Conservation (phyloP, 2,113 vertebrate genomes). For the Trinectes maculatus region DNA sequence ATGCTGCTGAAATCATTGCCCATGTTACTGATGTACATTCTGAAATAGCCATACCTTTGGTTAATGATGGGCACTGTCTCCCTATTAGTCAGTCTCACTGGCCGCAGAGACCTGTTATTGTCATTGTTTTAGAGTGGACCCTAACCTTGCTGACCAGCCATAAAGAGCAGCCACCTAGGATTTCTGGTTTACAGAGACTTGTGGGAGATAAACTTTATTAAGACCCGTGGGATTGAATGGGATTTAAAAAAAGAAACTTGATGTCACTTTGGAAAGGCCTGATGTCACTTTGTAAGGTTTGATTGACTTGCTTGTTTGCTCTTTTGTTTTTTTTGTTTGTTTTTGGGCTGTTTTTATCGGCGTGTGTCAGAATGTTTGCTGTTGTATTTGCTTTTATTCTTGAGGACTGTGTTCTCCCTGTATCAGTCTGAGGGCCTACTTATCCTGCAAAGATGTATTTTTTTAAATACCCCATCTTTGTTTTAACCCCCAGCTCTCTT, state of each 20-base stretch:
- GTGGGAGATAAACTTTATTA: constrained; percentile 56
- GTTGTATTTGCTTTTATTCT: constrained; percentile 71
- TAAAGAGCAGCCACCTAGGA: constrained; percentile 57
- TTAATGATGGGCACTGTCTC: constrained; percentile 36
- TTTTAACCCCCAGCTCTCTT: constrained; percentile 40
- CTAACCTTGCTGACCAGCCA: constrained; percentile 72
- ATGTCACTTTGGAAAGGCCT: constrained; percentile 83
- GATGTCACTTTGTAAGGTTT: constrained; percentile 83
- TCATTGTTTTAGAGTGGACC: constrained; percentile 64
- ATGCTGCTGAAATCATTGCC: constrained; percentile 78
- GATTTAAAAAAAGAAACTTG: constrained; percentile 70
- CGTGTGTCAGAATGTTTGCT: constrained; percentile 73
- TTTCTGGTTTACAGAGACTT: constrained; percentile 67
- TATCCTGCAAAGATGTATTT: constrained; percentile 48
- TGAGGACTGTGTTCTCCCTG: constrained; percentile 69
- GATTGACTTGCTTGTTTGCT: constrained; percentile 73
- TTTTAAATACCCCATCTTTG: constrained; percentile 51
- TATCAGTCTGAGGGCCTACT: constrained; percentile 61
- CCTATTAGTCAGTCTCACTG: background rate
- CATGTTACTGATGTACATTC: constrained; percentile 60
- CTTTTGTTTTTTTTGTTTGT: constrained; percentile 36
- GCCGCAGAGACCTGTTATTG: constrained; percentile 1
- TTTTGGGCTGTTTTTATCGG: constrained; percentile 55
- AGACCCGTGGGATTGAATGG: constrained; percentile 59
- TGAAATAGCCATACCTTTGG: constrained; percentile 54